These are phyloP conservation scores for Chlorospingus flavigularis DNA, from an alignment of 2,797 vertebrate genomes.

Conservation along the genomic window DNA sequence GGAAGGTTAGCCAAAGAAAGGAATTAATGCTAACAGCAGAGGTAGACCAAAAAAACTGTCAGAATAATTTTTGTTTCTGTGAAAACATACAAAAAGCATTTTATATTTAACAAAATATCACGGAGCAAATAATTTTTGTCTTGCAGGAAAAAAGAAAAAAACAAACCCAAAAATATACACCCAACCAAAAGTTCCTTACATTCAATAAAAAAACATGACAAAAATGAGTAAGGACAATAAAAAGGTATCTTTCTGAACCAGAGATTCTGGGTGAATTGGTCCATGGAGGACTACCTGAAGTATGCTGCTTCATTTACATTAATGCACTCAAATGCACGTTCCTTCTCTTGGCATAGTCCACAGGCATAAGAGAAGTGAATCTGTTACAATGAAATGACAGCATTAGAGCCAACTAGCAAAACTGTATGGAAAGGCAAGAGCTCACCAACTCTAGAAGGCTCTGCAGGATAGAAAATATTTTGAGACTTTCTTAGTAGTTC, in stretches of 20 bases:
- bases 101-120: neutral
- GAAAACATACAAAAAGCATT: neutral
- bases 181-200: neutral
- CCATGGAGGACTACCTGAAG: neutral
- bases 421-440: neutral
- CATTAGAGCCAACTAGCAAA: neutral
- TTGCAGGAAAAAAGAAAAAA: neutral
- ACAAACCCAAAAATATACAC: neutral
- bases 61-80: neutral
- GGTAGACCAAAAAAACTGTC: neutral
- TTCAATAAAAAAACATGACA: neutral
- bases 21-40: neutral
- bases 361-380: neutral
- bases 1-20: neutral
- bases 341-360: neutral
- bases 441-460: neutral
- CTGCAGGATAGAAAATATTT: neutral
- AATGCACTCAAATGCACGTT: neutral
- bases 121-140: neutral
- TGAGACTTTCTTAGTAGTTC: neutral
- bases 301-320: neutral
- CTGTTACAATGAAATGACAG: neutral
- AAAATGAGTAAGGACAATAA: neutral
- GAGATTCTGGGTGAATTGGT: neutral
- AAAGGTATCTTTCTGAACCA: neutral